phyloP scores from a whole-genome alignment of 2,888 invertebrate species.

The Phalera bucephala region DNA sequence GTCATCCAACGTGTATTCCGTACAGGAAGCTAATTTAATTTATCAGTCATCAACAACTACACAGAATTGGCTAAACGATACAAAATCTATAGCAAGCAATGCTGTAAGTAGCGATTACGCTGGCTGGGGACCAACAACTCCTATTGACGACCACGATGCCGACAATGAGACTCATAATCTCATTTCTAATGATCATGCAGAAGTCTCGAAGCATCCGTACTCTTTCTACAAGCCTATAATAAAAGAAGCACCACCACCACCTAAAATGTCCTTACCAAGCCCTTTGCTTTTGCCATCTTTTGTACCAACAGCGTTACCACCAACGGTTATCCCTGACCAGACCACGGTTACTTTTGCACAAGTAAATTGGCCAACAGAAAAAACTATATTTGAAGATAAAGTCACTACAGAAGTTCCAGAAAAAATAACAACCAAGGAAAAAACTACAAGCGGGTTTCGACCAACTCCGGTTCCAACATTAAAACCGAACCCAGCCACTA shows the following conservation, averaged over 20 bases:
- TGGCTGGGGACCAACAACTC: constrained; percentile 77
- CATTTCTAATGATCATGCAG: constrained; percentile 55
- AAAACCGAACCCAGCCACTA: constrained; percentile 42
- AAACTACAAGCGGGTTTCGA: constrained; percentile 30
- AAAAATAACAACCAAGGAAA: constrained; percentile 51
- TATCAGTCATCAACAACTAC: constrained; percentile 84
- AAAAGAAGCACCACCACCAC: constrained; percentile 61
- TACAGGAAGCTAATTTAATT: constrained; percentile 85
- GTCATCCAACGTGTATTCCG: constrained; percentile 75
- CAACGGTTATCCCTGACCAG: constrained; percentile 29
- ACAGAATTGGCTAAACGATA: constrained; percentile 72
- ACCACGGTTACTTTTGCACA: constrained; percentile 28
- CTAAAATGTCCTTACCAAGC: constrained; percentile 44
- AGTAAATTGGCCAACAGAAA: constrained; percentile 43
- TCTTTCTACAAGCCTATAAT: constrained; percentile 66
- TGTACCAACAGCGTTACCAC: constrained; percentile 59
- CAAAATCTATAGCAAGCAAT: constrained; percentile 46
- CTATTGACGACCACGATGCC: constrained; percentile 50
- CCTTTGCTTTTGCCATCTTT: constrained; percentile 48
- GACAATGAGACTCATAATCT: constrained; percentile 68
- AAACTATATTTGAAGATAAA: constrained; percentile 42
- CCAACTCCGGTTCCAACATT: constrained; percentile 37
- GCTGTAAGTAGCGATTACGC: constrained; percentile 73
- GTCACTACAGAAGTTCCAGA: constrained; percentile 42
- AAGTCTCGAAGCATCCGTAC: constrained; percentile 52